Base-by-base conservation (phyloP, 2,797 vertebrate species). In the Microcaecilia unicolor region DNA sequence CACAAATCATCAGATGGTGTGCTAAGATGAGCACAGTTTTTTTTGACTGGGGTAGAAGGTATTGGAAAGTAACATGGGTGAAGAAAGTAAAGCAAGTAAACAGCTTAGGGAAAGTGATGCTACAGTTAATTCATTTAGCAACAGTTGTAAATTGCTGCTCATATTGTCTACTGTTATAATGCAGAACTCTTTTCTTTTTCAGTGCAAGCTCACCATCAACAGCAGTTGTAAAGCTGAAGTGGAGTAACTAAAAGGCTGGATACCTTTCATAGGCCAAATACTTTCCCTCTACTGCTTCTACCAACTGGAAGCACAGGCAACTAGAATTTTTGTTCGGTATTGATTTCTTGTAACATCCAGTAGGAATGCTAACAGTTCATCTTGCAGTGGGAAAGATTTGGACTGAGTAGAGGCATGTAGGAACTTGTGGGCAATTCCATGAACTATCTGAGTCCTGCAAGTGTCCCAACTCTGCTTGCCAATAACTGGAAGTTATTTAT, bases 131-230 rank as follows among this genome's bases (percentile, higher is more conserved):
- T n/a, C n/a, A n/a, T n/a, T n/a, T n/a, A n/a, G n/a, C n/a, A n/a
- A n/a, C n/a, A n/a, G n/a, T n/a, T n/a, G n/a, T n/a, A n/a, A n/a
- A n/a, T n/a, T n/a, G n/a, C n/a, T n/a, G n/a, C n/a, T n/a, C n/a
- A n/a, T n/a, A n/a, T n/a, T n/a, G n/a, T n/a, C n/a, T n/a, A n/a
- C n/a, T n/a, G n/a, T n/a, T n/a, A n/a, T n/a, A n/a, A n/a, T n/a
- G n/a, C n/a, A n/a, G n/a, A n/a, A n/a, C 22, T 31, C 37, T 20
- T 20, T 51, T 64, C 50, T 74, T 62, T 74, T 78, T 48, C 83
- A 98, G 93, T 97, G 81, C 94, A 95, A 88, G 77, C 89, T 83
- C 93, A 97, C 76, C 95, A 98, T 80, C 95, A 97, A 84, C 95
- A 97, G 84, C 93, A 98, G 86, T 83, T 98, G 87, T 98, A 96